Conservation (phyloP, 92 coral and sea anemone genomes). For the Phenganax stokvisi region DNA sequence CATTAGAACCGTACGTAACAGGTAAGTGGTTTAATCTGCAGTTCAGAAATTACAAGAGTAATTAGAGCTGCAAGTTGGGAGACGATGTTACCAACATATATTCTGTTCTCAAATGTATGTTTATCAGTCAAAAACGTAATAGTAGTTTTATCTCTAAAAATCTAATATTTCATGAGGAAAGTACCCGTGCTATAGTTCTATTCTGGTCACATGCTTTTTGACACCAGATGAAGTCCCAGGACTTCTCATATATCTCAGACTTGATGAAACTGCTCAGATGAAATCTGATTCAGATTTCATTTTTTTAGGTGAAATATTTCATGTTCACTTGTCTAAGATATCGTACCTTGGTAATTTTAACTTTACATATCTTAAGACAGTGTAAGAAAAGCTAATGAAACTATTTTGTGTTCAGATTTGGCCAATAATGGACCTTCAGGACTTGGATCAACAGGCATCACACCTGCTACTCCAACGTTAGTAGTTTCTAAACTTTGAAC, state of each 20-base stretch:
- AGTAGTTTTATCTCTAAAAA: no score
- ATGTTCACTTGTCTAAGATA: not conserved
- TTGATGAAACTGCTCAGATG: no score
- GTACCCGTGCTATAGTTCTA: no score
- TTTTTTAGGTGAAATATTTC: no score
- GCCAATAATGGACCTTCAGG: slow-evolving; percentile 92
- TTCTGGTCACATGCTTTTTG: no score
- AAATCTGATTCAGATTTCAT: no score
- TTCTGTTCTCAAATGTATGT: no score
- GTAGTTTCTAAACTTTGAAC: slow-evolving; percentile 18
- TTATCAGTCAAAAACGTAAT: no score
- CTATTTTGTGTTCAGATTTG: slow-evolving; percentile 59
- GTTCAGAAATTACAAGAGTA: not conserved
- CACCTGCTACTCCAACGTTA: slow-evolving; percentile 73
- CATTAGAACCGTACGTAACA: slow-evolving; percentile 87
- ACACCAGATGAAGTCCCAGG: not conserved
- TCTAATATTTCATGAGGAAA: no score
- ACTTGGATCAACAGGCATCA: slow-evolving; percentile 60
- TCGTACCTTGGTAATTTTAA: not conserved
- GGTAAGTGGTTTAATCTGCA: slow-evolving; percentile 48
- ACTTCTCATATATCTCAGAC: not conserved
- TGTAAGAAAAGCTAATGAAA: not conserved
- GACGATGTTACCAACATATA: no score
- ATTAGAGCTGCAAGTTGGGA: not conserved
- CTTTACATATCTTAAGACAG: not conserved